These are phyloP conservation scores for Bombyx mandarina DNA, from an alignment of 1,140 invertebrate genomes.

Conservation along the genomic window DNA sequence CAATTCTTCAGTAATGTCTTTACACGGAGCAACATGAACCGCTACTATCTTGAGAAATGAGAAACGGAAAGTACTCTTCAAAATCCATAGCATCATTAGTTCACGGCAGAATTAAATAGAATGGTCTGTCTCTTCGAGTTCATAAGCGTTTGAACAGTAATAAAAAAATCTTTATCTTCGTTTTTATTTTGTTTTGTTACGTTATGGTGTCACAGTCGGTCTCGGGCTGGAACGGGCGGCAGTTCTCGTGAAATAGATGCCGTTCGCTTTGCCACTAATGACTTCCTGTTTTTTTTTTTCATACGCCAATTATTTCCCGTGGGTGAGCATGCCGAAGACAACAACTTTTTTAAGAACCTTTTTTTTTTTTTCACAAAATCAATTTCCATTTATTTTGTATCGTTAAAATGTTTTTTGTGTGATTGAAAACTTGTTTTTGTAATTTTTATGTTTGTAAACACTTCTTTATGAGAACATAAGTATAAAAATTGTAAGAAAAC, in stretches of 20 bases:
- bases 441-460: not conserved
- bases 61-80: too few relatives aligned
- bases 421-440: not conserved
- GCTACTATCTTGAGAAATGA: too few relatives aligned
- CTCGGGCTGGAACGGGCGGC: conserved; percentile 12
- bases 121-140: too few relatives aligned
- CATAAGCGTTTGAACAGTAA: too few relatives aligned
- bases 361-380: conserved; percentile 17
- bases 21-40: not conserved
- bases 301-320: conserved; percentile 59
- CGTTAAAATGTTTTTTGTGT: conserved; percentile 6
- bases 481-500: not conserved
- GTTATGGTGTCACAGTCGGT: conserved; percentile 31
- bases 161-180: too few relatives aligned
- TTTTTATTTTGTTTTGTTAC: not conserved
- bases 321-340: conserved; percentile 40
- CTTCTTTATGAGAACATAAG: not conserved
- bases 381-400: conserved; percentile 22
- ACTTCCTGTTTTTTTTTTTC: conserved; percentile 61
- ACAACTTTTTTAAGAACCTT: conserved; percentile 16
- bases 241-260: conserved; percentile 53
- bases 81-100: too few relatives aligned
- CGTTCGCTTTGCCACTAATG: conserved; percentile 58
- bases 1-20: too few relatives aligned
- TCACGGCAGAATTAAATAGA: too few relatives aligned